Conservation (phyloP, 2,797 vertebrate genomes). For the Helarctos malayanus region DNA sequence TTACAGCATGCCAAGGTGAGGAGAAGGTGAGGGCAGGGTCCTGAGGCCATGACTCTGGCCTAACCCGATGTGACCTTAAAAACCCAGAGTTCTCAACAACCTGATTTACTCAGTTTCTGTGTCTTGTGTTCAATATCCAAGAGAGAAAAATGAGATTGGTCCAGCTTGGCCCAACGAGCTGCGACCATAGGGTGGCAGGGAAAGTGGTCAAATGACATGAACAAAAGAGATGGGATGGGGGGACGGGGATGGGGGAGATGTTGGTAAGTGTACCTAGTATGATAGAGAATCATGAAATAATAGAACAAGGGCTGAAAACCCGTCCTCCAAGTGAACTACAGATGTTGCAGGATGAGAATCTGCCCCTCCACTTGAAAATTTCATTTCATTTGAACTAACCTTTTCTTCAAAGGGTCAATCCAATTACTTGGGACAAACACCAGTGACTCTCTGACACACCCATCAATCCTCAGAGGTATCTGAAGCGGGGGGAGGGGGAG, state of each 20-base stretch:
- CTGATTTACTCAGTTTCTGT: background rate
- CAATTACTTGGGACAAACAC: slow-evolving; percentile 71
- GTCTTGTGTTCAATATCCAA: slow-evolving; percentile 12
- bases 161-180: background rate
- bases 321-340: background rate
- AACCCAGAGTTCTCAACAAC: background rate
- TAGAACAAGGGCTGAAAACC: background rate
- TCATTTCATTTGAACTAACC: slow-evolving; percentile 65
- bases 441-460: background rate
- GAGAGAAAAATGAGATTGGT: background rate
- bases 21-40: background rate
- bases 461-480: slow-evolving; percentile 26
- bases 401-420: slow-evolving; percentile 72
- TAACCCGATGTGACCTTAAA: background rate
- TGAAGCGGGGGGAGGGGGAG: background rate
- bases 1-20: background rate
- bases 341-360: background rate
- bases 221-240: background rate
- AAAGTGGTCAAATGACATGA: background rate
- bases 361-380: slow-evolving; percentile 42
- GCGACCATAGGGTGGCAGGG: background rate
- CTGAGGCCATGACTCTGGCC: background rate
- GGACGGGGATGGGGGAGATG: no score
- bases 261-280: background rate
- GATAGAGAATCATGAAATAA: background rate